Conservation (phyloP, 2,797 vertebrate species). For the Sebastes matsubarae region DNA sequence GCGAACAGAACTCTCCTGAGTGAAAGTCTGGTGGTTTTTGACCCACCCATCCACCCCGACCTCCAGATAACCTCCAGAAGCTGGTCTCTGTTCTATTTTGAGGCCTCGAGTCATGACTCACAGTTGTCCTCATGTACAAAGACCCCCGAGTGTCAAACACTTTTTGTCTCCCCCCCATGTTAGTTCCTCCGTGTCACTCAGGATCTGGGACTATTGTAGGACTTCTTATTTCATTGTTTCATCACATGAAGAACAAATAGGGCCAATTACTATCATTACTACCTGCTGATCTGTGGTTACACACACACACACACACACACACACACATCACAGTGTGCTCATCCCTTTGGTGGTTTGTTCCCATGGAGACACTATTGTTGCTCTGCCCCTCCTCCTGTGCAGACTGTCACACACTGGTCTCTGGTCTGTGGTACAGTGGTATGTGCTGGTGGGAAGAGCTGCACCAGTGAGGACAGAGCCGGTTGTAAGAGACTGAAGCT, state of each 20-base stretch:
- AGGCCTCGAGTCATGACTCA: background rate
- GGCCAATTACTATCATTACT: slow-evolving; percentile 30
- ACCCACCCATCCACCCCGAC: too few species aligned
- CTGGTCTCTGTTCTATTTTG: background rate
- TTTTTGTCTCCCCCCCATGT: background rate
- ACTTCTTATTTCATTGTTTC: background rate
- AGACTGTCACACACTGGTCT: background rate
- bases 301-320: background rate
- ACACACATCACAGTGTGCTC: background rate
- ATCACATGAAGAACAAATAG: background rate
- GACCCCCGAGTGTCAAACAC: background rate
- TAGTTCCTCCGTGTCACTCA: background rate
- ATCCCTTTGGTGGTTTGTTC: slow-evolving; percentile 45
- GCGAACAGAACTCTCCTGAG: too few species aligned
- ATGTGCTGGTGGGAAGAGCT: background rate
- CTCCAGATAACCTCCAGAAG: background rate
- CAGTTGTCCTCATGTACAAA: background rate
- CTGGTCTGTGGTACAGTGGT: background rate
- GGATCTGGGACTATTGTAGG: background rate
- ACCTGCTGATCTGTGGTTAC: slow-evolving; percentile 15
- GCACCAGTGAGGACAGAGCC: background rate
- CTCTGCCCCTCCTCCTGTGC: slow-evolving; percentile 9
- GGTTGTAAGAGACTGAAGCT: background rate
- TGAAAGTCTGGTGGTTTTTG: too few species aligned
- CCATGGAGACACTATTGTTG: slow-evolving; percentile 46